Percentiles rank a stretch among this genome's conserved stretches.
These are phyloP conservation scores for Agriopis aurantiaria DNA, from an alignment of 2,888 invertebrate species.

Conservation along the genomic window DNA sequence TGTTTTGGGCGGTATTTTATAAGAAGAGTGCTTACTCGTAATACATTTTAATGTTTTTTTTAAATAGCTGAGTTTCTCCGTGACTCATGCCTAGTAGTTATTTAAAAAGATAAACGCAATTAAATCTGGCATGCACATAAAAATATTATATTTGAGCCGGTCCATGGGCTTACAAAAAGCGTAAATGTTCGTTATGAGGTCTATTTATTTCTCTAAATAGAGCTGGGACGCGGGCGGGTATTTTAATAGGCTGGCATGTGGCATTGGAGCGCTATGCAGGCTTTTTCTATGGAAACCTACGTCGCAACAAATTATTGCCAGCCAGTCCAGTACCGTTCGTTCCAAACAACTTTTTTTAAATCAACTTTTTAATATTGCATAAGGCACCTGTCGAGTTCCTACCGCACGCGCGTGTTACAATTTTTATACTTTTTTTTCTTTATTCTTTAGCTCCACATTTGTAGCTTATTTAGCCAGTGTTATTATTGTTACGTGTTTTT, in stretches of 20 bases:
- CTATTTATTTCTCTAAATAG: slow-evolving; percentile 79
- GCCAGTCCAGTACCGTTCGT: slow-evolving; percentile 56
- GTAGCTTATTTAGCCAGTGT: neutral
- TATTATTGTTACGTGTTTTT: slow-evolving; percentile 31
- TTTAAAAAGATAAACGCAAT: slow-evolving; percentile 26
- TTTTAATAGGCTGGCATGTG: slow-evolving; percentile 75
- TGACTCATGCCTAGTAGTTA: slow-evolving; percentile 8
- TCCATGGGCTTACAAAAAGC: slow-evolving; percentile 29
- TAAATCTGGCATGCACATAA: slow-evolving; percentile 35
- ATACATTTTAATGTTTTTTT: neutral
- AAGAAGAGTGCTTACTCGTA: neutral
- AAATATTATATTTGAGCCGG: slow-evolving; percentile 35
- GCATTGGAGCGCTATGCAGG: slow-evolving; percentile 59
- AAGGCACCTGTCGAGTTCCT: slow-evolving; percentile 50
- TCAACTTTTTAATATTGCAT: slow-evolving; percentile 51
- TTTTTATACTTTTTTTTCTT: slow-evolving; percentile 26
- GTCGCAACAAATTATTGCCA: slow-evolving; percentile 60
- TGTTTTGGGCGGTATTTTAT: neutral
- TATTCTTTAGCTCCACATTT: neutral
- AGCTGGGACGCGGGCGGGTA: slow-evolving; percentile 75
- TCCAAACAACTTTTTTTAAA: slow-evolving; percentile 49
- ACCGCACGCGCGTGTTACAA: slow-evolving; percentile 30
- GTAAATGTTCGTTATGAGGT: slow-evolving; percentile 62
- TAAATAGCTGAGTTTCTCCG: slow-evolving; percentile 1
- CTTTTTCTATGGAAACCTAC: slow-evolving; percentile 59